A percentile compares a stretch with the other conserved stretches of the same genome.
Conservation (phyloP, 2,797 vertebrate genomes). For the Phataginus tetradactyla region DNA sequence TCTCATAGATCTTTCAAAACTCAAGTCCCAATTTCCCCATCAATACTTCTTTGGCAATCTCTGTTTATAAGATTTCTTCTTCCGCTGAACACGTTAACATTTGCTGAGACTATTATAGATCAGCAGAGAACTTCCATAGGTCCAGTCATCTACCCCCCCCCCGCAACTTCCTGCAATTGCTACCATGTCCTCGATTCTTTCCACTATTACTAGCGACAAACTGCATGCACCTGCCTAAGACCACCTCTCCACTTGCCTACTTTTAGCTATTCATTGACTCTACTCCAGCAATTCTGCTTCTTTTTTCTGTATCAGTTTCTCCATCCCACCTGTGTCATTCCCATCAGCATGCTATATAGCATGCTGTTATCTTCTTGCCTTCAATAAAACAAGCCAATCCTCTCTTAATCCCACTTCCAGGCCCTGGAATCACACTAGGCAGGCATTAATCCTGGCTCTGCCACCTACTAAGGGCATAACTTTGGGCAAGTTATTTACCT, state of each 20-base stretch:
- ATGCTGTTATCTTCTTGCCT: not conserved
- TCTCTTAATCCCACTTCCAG: not conserved
- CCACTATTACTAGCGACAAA: not conserved
- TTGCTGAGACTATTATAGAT: not conserved
- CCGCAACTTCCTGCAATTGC: not conserved
- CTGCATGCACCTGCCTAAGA: not conserved
- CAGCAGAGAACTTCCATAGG: not conserved
- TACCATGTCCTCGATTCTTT: not conserved
- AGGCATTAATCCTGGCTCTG: not conserved
- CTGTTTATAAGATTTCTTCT: not conserved
- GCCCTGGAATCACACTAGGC: not conserved
- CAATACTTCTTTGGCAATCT: not conserved
- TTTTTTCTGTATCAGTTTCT: not conserved
- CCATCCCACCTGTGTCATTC: not conserved
- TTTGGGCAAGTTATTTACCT: not conserved
- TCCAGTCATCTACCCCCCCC: not conserved
- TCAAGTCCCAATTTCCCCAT: constrained; percentile 1
- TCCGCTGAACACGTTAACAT: not conserved
- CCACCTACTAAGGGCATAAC: not conserved
- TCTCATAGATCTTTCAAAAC: not conserved
- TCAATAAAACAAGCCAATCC: not conserved
- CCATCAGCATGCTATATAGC: not conserved
- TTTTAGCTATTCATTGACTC: not conserved
- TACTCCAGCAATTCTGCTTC: not conserved
- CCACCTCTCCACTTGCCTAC: not conserved